A percentile compares a stretch with the other conserved stretches of the same genome.
phyloP scores from a whole-genome alignment of 2,113 vertebrate species.

The Bubalus kerabau region DNA sequence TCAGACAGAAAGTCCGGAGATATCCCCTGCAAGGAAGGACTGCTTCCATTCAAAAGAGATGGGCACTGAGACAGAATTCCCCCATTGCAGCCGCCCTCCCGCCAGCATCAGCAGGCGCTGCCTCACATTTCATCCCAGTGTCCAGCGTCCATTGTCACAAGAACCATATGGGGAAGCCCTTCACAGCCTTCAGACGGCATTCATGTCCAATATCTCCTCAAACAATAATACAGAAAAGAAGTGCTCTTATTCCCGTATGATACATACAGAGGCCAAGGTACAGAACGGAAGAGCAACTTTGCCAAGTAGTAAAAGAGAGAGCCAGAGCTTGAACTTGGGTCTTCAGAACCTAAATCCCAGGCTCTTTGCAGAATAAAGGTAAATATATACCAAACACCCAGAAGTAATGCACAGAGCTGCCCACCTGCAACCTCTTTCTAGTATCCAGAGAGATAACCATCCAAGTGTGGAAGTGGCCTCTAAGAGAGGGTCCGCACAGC shows the following conservation, averaged over 20 bases:
- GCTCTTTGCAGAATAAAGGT: background rate
- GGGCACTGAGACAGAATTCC: background rate
- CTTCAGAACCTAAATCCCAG: background rate
- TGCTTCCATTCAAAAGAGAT: background rate
- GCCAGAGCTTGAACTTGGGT: background rate
- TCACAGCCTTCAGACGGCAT: background rate
- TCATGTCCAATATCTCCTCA: background rate
- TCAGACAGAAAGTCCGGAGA: background rate
- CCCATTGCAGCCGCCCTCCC: background rate
- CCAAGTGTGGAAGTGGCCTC: background rate
- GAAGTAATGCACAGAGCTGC: background rate
- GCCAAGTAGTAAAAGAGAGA: background rate
- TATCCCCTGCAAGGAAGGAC: accelerated
- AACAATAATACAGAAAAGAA: background rate
- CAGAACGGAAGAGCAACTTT: background rate
- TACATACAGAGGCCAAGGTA: background rate
- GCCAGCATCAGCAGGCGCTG: accelerated
- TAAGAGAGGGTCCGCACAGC: background rate
- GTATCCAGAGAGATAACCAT: background rate
- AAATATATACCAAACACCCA: background rate
- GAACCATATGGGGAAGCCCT: background rate
- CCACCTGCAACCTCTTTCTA: background rate
- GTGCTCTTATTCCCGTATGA: background rate
- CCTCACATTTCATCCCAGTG: accelerated
- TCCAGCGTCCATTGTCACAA: background rate